phyloP scores from a whole-genome alignment of 2,113 vertebrate genomes.

The Prinia subflava region DNA sequence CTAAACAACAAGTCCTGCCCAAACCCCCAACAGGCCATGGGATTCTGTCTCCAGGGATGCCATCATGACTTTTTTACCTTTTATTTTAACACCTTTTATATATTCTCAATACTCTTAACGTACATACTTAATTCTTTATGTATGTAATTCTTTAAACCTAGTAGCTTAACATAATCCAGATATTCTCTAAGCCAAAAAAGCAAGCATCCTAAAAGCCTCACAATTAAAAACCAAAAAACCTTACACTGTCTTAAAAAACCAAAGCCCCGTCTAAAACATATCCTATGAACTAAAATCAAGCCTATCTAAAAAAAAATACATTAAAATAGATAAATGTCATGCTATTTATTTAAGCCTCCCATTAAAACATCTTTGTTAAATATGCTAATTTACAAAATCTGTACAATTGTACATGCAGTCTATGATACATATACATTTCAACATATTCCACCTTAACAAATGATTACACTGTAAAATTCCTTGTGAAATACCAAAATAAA shows the following conservation, averaged over 20 bases:
- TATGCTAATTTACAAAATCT: neutral
- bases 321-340: neutral
- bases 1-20: neutral
- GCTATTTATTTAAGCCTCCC: neutral
- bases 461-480: neutral
- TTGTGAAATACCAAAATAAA: neutral
- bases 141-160: neutral
- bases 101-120: neutral
- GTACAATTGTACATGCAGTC: neutral
- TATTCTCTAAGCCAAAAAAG: neutral
- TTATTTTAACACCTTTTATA: neutral
- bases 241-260: accelerated
- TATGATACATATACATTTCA: neutral
- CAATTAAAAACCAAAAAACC: neutral
- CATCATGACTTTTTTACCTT: neutral
- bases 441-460: neutral
- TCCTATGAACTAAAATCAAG: neutral
- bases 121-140: neutral
- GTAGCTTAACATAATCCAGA: too few species aligned
- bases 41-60: neutral
- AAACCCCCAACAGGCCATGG: neutral
- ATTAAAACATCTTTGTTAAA: neutral
- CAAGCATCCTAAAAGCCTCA: neutral
- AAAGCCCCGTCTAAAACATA: neutral
- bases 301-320: neutral